Percentiles rank a stretch among this genome's conserved stretches.
Evolutionary conservation across 2,888 invertebrate species (phyloP).

Genomic region (Listrodromus nycthemerus): DNA sequence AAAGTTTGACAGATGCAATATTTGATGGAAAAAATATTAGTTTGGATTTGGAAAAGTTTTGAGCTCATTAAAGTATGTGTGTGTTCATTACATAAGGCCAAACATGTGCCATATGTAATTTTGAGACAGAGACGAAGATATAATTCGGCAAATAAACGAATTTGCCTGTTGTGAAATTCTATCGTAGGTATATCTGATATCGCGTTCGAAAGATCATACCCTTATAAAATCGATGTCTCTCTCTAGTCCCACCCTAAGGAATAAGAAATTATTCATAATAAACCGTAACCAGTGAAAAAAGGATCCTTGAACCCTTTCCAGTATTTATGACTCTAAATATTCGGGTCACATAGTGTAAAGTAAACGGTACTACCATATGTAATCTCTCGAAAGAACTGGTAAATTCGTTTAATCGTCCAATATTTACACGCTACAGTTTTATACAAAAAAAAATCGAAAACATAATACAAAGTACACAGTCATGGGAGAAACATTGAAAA

Average conservation of each 20-base stretch:
- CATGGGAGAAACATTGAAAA: no score
- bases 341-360: not conserved
- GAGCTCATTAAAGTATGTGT: no score
- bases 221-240: not conserved
- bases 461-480: no score
- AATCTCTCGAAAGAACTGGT: not conserved
- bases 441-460: no score
- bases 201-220: not conserved
- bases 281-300: not conserved
- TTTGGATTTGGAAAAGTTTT: no score
- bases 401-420: no score
- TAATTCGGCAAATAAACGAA: conserved; percentile 1
- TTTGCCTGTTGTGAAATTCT: not conserved
- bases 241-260: not conserved
- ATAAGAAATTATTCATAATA: no score
- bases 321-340: not conserved
- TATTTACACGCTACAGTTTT: no score
- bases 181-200: not conserved
- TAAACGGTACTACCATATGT: not conserved
- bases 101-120: not conserved
- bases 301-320: not conserved
- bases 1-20: no score
- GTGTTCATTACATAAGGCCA: not conserved
- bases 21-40: no score
- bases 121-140: not conserved